Evolutionary conservation across 2,113 vertebrate species (phyloP).

Genomic region (Python bivittatus): DNA sequence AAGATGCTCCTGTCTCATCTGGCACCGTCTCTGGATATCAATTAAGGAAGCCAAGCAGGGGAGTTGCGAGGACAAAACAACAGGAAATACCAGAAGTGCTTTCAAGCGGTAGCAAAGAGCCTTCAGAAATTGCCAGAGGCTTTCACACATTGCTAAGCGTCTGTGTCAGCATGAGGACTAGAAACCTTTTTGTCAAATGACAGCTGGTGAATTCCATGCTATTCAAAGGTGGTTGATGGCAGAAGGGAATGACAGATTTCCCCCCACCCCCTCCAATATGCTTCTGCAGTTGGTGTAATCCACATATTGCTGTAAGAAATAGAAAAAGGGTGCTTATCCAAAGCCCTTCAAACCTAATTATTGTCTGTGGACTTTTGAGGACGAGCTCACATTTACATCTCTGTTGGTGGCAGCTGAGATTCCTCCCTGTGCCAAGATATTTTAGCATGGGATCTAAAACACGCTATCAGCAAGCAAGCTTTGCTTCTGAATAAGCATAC

Average conservation of each 20-base stretch:
- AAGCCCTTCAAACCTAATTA: too few relatives aligned
- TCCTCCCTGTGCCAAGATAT: neutral
- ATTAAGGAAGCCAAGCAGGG: neutral
- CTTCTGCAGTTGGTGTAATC: neutral
- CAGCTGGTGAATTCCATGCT: neutral
- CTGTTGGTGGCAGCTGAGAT: neutral
- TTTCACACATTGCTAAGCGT: neutral
- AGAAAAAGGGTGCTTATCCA: neutral
- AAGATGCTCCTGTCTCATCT: neutral
- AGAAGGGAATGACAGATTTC: neutral
- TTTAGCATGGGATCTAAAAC: neutral
- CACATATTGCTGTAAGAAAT: neutral
- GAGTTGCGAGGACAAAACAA: neutral
- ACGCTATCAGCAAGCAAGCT: neutral
- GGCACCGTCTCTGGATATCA: neutral
- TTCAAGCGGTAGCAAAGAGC: neutral
- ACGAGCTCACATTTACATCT: neutral
- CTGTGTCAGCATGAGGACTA: neutral
- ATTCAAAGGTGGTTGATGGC: neutral
- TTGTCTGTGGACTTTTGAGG: neutral
- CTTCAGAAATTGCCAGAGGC: neutral
- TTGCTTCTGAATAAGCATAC: neutral
- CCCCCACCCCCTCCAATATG: neutral
- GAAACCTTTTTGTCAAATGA: neutral
- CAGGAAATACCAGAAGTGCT: constrained; percentile 12